phyloP scores from a whole-genome alignment of 2,888 invertebrate species.

The Drosophila peninsularis region DNA sequence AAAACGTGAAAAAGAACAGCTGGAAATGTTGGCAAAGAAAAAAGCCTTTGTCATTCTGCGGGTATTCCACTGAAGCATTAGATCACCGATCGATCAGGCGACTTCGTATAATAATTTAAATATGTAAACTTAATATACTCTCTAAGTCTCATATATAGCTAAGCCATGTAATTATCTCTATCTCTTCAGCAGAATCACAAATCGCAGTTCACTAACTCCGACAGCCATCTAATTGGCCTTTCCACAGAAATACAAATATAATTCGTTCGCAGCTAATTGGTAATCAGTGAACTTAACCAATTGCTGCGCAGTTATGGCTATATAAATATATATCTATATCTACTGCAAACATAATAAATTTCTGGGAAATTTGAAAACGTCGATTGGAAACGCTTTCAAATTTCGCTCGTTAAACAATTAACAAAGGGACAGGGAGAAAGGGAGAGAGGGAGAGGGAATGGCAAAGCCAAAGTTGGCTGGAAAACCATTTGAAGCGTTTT shows the following conservation, averaged over 20 bases:
- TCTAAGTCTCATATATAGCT: neutral
- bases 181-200: slow-evolving; percentile 2
- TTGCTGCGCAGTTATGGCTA: slow-evolving; percentile 30
- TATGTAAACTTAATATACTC: neutral
- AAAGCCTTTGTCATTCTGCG: slow-evolving; percentile 27
- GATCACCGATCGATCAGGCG: slow-evolving; percentile 28
- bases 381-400: slow-evolving; percentile 9
- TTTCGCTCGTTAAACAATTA: slow-evolving; percentile 50
- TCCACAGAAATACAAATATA: slow-evolving; percentile 28
- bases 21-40: slow-evolving; percentile 24
- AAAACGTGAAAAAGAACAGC: slow-evolving; percentile 14
- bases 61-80: slow-evolving; percentile 38
- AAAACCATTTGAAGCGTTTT: slow-evolving; percentile 15
- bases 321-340: neutral
- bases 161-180: neutral
- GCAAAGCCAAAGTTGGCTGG: slow-evolving; percentile 12
- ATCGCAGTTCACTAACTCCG: slow-evolving; percentile 17
- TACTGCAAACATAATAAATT: slow-evolving; percentile 13
- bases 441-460: neutral
- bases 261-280: slow-evolving; percentile 30
- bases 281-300: slow-evolving; percentile 30
- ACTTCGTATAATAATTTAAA: neutral
- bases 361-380: slow-evolving; percentile 33
- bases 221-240: slow-evolving; percentile 39
- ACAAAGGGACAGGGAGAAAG: slow-evolving; percentile 12